Evolutionary conservation across 2,113 vertebrate genomes (phyloP).

Genomic region (Hippocampus abdominalis): DNA sequence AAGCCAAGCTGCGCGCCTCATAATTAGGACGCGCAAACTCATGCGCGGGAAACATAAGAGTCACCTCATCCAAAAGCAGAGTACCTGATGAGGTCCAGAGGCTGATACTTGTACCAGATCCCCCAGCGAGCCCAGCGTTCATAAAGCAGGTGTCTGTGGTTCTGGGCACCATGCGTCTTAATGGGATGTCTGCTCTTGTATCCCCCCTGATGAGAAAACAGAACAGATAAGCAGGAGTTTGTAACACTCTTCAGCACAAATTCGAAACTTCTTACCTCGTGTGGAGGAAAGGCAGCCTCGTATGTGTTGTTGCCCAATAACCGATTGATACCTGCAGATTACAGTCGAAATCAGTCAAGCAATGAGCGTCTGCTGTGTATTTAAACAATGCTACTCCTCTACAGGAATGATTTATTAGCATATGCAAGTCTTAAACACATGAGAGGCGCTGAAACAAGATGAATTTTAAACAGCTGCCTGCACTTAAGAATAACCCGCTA

Average conservation of each 20-base stretch:
- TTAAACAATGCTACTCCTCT: conserved; percentile 15
- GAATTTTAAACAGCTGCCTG: conserved; percentile 13
- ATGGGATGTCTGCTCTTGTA: conserved; percentile 93
- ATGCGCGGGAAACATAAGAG: not conserved
- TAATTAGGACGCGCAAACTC: conserved; percentile 6
- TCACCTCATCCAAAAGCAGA: conserved; percentile 11
- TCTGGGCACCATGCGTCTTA: conserved; percentile 93
- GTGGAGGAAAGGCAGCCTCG: conserved; percentile 95
- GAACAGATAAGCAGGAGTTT: conserved; percentile 1
- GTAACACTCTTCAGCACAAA: conserved; percentile 3
- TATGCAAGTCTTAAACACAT: conserved; percentile 26
- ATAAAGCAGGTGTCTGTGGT: conserved; percentile 93
- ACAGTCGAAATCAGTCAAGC: not conserved
- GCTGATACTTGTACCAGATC: conserved; percentile 99
- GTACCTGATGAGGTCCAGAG: conserved; percentile 96
- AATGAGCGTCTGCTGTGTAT: not conserved
- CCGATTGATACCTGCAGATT: conserved; percentile 84
- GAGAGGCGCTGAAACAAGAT: conserved; percentile 19
- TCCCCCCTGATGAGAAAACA: conserved; percentile 78
- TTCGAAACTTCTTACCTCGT: conserved; percentile 79
- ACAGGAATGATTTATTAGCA: conserved; percentile 23
- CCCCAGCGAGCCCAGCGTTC: conserved; percentile 98
- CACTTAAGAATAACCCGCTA: conserved; percentile 6
- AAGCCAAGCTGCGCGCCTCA: not conserved
- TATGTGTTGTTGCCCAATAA: conserved; percentile 91